Base-by-base conservation (phyloP, 2,797 vertebrate species). In the Ctenosaura bakeri region DNA sequence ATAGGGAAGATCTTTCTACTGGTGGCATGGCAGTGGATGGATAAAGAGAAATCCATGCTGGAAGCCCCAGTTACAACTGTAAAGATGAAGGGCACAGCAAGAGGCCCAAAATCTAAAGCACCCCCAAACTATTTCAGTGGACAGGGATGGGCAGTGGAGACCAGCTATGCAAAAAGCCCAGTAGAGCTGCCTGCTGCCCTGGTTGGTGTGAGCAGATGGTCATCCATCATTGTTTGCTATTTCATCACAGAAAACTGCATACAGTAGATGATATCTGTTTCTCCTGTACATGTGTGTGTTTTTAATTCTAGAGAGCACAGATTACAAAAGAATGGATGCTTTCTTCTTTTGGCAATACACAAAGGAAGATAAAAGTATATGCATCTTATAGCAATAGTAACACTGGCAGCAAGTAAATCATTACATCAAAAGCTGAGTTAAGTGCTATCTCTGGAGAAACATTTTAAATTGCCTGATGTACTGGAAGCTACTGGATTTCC, bases 241-340 rank as follows among this genome's bases (percentile, higher is more conserved):
- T 42, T 56, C 22, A 59, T 50, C 35, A 87, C 29, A 54, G 14
- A 79, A 81, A 12, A 29, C 14, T 81, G 6, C 20, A 54, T 26
- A 42, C 1, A 52, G 29, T n/a, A 46, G 46, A 73, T 38, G 32
- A 88, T 32, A 38, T n/a, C 8, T 69, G 26, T 54, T 71, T 77
- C 7, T 73, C 29, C 66, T 86, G 29, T 29, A 24, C 35, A 22
- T 56, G 8, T 69, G 26, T 12, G 32, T 69, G 66, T 69, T 32
- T 69, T 32, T 69, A 69, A 69, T 69, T 69, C 66, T 69, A 69
- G 29, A 29, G 10, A 32, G 66, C 32, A 52, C 29, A 13, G 78
- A 20, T 26, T 0, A 0, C 0, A 0, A 10, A 50, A 7, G 0
- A 0, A 64, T 1, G 0, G 6, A 6, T 0, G 0, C 73, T 71